Conservation (phyloP, 2,888 invertebrate genomes). For the Andrena hattorfiana region DNA sequence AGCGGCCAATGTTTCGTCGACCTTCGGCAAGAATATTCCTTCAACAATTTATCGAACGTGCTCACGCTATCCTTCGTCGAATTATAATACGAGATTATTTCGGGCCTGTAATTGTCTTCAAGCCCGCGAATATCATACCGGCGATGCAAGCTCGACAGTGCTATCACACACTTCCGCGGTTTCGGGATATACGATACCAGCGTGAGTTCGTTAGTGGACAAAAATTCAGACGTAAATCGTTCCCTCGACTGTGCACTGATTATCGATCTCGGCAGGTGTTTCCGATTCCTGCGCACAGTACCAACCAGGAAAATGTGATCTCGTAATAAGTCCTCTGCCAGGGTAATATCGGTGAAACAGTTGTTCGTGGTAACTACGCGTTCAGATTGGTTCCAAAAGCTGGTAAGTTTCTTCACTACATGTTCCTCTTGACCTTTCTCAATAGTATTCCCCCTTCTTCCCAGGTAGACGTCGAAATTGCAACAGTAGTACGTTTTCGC, state of each 20-base stretch:
- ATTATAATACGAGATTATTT: too few species aligned
- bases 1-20: neutral
- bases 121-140: too few species aligned
- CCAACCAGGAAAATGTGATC: neutral
- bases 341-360: neutral
- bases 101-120: too few species aligned
- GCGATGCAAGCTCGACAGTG: too few species aligned
- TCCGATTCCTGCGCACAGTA: neutral
- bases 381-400: neutral
- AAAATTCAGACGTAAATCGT: neutral
- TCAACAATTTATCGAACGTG: neutral
- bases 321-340: neutral
- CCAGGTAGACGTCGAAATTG: slow-evolving; percentile 1
- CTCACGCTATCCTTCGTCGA: neutral
- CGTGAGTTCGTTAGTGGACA: neutral
- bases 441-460: neutral
- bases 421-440: neutral
- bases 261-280: neutral
- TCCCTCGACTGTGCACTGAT: neutral
- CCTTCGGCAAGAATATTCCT: neutral
- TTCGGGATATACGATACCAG: neutral
- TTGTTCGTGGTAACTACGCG: neutral
- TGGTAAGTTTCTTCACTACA: neutral
- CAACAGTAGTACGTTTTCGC: slow-evolving; percentile 10
- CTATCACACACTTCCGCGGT: neutral